Evolutionary conservation across 2,888 invertebrate genomes (phyloP).

Genomic region (Copidosoma aretas): DNA sequence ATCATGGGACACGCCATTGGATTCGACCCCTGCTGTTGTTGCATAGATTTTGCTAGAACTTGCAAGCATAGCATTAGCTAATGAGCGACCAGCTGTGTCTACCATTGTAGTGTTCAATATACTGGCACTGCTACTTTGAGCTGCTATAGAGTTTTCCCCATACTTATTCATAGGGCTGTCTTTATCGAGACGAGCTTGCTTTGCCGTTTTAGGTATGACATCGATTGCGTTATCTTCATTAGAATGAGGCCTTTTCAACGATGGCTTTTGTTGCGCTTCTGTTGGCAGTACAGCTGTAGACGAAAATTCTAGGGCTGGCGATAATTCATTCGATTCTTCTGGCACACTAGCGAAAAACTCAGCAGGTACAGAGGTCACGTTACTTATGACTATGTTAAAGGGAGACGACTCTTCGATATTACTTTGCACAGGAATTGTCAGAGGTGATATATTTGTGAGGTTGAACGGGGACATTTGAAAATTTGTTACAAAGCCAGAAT

Average conservation of each 20-base stretch:
- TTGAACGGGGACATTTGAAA: too few relatives aligned
- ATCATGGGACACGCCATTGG: conserved; percentile 14
- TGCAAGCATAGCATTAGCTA: not conserved
- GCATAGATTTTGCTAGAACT: conserved; percentile 13
- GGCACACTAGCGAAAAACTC: conserved; percentile 48
- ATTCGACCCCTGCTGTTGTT: conserved; percentile 8
- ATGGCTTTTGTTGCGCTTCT: not conserved
- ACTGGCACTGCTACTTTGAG: not conserved
- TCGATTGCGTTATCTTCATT: conserved; percentile 25
- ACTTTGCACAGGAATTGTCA: too few relatives aligned
- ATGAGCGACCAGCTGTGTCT: not conserved
- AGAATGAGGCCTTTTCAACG: not conserved
- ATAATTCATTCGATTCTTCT: conserved; percentile 7
- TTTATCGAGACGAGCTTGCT: conserved; percentile 31
- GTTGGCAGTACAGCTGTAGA: not conserved
- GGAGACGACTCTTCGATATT: conserved; percentile 22
- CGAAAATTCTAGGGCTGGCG: not conserved
- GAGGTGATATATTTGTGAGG: too few relatives aligned
- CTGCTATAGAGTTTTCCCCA: not conserved
- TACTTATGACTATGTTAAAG: conserved; percentile 51
- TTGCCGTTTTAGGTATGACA: conserved; percentile 4
- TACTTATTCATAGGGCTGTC: not conserved
- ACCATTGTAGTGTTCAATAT: too few relatives aligned
- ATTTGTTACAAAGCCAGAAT: too few relatives aligned
- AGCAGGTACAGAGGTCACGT: conserved; percentile 51